phyloP scores from a whole-genome alignment of 2,797 vertebrate species.

The Rachycentron canadum region DNA sequence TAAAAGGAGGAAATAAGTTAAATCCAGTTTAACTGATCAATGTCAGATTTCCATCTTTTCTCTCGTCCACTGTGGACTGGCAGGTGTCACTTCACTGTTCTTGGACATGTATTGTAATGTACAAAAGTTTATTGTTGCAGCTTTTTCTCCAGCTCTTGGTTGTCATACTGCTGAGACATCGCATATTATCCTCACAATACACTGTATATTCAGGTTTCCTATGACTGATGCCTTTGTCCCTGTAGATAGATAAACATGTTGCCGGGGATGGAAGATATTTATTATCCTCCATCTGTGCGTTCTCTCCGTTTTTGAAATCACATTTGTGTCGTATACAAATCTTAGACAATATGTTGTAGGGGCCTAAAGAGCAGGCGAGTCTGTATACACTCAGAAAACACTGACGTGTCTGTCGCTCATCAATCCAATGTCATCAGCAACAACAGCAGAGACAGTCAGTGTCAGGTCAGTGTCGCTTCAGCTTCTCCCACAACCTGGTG shows the following conservation, averaged over 20 bases:
- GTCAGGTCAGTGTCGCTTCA: constrained; percentile 4
- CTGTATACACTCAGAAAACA: constrained; percentile 13
- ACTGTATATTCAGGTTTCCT: neutral
- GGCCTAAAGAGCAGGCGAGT: neutral
- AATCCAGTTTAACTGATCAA: neutral
- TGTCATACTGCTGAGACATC: constrained; percentile 5
- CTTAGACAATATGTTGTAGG: constrained; percentile 26
- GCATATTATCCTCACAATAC: neutral
- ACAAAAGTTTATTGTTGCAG: neutral
- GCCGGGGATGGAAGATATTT: constrained; percentile 5
- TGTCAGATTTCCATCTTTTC: neutral
- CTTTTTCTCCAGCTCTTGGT: neutral
- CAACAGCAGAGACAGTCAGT: neutral
- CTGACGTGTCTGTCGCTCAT: constrained; percentile 19
- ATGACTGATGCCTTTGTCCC: neutral
- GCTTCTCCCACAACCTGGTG: neutral
- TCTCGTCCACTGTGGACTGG: neutral
- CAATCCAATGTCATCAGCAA: constrained; percentile 19
- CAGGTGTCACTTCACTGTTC: constrained; percentile 6
- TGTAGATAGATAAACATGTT: constrained; percentile 18
- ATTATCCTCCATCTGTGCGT: constrained; percentile 48
- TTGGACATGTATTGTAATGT: constrained; percentile 1
- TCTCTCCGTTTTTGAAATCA: constrained; percentile 15
- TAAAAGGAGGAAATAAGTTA: neutral
- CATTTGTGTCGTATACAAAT: neutral